Percentiles rank a stretch among this genome's conserved stretches.
These are phyloP conservation scores for Crossoptilon crossoptilon DNA, from an alignment of 2,797 vertebrate genomes.

Conservation along the genomic window DNA sequence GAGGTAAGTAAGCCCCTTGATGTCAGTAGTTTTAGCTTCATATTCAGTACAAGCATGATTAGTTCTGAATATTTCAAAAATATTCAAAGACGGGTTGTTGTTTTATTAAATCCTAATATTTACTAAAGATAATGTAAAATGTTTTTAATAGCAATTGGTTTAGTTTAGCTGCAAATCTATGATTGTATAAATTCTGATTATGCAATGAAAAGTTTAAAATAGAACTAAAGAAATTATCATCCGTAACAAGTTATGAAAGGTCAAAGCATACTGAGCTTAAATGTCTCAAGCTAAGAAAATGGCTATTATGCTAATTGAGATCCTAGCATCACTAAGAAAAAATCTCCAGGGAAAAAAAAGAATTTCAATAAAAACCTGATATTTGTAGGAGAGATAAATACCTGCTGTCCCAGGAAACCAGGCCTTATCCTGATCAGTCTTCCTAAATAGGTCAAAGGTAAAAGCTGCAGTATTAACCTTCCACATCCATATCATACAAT, in stretches of 20 bases:
- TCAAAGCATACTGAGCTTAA: neutral
- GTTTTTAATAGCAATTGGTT: neutral
- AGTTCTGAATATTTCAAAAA: neutral
- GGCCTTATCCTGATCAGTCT: neutral
- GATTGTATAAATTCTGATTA: neutral
- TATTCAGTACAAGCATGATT: neutral
- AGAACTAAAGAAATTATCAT: neutral
- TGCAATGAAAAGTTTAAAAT: neutral
- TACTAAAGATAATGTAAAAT: neutral
- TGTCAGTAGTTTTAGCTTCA: constrained; percentile 1
- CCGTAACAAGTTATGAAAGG: neutral
- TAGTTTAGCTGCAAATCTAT: neutral
- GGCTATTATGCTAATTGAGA: neutral
- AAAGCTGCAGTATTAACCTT: neutral
- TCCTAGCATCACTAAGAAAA: neutral
- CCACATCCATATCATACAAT: neutral
- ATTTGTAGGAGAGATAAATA: neutral
- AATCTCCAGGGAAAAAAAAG: neutral
- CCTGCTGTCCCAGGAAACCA: neutral
- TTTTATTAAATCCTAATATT: neutral
- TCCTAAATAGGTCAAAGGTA: neutral
- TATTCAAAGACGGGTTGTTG: neutral
- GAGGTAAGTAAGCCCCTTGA: neutral
- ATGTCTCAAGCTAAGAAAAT: neutral
- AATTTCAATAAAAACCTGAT: neutral